phyloP scores from a whole-genome alignment of 1,140 invertebrate genomes.

The Pogonus chalceus region DNA sequence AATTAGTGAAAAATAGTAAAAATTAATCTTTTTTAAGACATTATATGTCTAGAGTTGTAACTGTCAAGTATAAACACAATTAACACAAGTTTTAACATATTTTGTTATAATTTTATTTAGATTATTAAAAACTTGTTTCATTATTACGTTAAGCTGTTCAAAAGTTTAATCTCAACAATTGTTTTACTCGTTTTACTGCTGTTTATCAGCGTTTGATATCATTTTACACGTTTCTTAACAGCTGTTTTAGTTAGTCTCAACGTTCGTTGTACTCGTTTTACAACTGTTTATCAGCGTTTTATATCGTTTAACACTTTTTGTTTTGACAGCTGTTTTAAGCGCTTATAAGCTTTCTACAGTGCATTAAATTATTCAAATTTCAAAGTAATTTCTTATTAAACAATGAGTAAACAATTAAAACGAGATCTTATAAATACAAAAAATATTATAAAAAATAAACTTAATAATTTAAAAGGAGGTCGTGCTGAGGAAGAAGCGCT shows the following conservation, averaged over 20 bases:
- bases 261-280: no score
- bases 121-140: background rate
- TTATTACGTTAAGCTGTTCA: background rate
- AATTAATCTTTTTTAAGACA: background rate
- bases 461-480: background rate
- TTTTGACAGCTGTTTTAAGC: no score
- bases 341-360: no score
- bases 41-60: slow-evolving; percentile 4
- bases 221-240: no score
- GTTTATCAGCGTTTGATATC: no score
- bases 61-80: background rate
- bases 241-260: no score
- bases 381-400: no score
- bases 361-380: no score
- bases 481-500: background rate
- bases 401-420: background rate
- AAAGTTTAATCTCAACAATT: slow-evolving; percentile 5
- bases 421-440: background rate
- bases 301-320: no score
- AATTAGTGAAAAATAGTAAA: no score
- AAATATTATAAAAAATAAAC: background rate
- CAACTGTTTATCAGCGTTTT: no score
- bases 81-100: slow-evolving; percentile 7
- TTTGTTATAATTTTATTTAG: background rate
- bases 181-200: no score